Conservation (phyloP, 37 sponge, comb jelly and placozoan genomes). For the Crambe crambe region DNA sequence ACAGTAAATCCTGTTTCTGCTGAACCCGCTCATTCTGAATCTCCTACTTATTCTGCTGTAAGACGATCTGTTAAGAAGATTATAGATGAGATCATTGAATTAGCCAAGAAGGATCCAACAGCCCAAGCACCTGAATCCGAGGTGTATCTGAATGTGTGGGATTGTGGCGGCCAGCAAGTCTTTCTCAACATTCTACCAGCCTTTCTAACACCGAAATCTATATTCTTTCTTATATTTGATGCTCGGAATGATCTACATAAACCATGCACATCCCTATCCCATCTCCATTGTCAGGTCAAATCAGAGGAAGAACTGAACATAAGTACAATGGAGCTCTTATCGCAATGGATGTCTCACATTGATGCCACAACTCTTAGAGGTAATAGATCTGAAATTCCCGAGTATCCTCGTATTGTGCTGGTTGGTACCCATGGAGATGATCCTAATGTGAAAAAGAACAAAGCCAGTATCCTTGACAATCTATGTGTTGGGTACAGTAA, state of each 20-base stretch:
- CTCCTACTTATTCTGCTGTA: background rate
- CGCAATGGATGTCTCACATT: conserved; percentile 48
- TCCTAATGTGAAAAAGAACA: background rate
- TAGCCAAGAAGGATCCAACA: background rate
- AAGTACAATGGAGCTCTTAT: conserved; percentile 12
- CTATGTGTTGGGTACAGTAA: conserved; percentile 1
- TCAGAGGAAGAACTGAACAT: background rate
- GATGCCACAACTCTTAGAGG: background rate
- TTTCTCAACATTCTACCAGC: conserved; percentile 52
- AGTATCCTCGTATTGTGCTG: conserved; percentile 10
- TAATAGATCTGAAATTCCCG: background rate
- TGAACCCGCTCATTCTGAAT: background rate
- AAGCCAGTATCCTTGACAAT: background rate
- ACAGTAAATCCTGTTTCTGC: background rate
- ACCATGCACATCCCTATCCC: background rate
- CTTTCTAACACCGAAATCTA: conserved; percentile 47
- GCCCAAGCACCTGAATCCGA: background rate
- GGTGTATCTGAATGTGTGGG: conserved; percentile 45
- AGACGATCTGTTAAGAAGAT: background rate
- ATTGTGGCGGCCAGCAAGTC: conserved; percentile 66
- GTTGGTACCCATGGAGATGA: conserved; percentile 55
- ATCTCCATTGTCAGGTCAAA: conserved; percentile 16
- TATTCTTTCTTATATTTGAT: conserved; percentile 58
- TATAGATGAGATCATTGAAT: background rate
- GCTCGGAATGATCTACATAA: conserved; percentile 27